Evolutionary conservation across 1,140 invertebrate species (phyloP).

Genomic region (Nephotettix cincticeps): DNA sequence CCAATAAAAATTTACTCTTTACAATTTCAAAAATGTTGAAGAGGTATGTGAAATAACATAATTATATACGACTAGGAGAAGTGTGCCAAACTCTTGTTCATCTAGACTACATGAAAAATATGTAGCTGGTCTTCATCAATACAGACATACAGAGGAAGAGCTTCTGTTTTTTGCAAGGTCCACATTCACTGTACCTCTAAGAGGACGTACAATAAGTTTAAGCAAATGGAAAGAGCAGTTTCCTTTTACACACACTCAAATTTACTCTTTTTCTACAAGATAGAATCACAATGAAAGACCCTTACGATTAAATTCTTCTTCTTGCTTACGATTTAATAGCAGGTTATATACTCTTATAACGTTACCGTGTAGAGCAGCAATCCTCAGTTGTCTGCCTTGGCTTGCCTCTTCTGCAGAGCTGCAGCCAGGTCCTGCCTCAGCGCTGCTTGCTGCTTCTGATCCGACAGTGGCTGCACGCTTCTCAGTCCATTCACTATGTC

Average conservation of each 20-base stretch:
- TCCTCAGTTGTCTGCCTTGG: constrained; percentile 46
- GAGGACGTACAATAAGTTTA: background rate
- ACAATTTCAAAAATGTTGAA: too few species aligned
- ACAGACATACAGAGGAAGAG: too few species aligned
- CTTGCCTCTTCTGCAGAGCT: constrained; percentile 75
- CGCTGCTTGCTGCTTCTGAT: constrained; percentile 78
- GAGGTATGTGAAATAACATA: too few species aligned
- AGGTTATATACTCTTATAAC: too few species aligned
- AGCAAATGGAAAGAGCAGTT: background rate
- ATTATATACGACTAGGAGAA: too few species aligned
- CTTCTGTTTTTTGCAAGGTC: too few species aligned
- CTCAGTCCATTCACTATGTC: constrained; percentile 98
- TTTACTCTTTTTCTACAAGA: background rate
- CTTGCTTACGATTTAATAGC: background rate
- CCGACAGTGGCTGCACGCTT: constrained; percentile 80
- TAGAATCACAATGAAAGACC: background rate
- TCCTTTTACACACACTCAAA: background rate
- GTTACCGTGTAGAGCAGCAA: constrained; percentile 13
- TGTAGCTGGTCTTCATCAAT: too few species aligned
- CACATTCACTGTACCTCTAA: too few species aligned
- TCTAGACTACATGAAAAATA: too few species aligned
- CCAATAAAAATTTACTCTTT: too few species aligned
- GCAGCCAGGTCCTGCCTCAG: constrained; percentile 84
- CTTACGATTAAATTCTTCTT: background rate
- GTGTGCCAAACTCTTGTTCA: background rate